Base-by-base conservation (phyloP, 2,888 invertebrate species). In the Drosophila percnosoma region DNA sequence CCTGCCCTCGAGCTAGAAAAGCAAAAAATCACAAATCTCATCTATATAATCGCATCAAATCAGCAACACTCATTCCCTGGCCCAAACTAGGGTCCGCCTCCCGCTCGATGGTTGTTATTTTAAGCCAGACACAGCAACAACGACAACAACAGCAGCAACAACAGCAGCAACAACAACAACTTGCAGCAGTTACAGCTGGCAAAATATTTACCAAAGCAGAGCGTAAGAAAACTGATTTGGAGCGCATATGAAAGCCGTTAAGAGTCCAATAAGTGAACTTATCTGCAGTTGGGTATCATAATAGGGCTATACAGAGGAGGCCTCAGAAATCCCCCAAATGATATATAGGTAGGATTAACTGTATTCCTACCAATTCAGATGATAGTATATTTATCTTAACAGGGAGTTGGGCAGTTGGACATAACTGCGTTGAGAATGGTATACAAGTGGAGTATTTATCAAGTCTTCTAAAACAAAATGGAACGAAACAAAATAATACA, bases 1-100 rank as follows among this genome's bases (percentile, higher is more conserved):
- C 86, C 88, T 76, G 68, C 62, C 72, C 69, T 60, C 69, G 58
- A 67, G 53, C 51, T 38, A 64, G 55, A 64, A 66, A 74, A 55
- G 61, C 48, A 40, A 60, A 58, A 59, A 66, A 66, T 52, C 62
- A 63, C 78, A 82, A 79, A 86, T 83, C 83, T 83, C 73, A 73
- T 83, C 78, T 73, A 86, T 77, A 75, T 88, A 84, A 89, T 88
- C 83, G 86, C 83, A 72, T 83, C 69, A 77, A 88, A 88, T 88
- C 83, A 82, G 62, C 74, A 63, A 58, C 71, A 66, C 68, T 67
- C 60, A 52, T 21, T 15, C 54, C 29, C 51, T 27, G 29, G n/a
- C n/a, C 33, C 10, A 54, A 42, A 36, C 61, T 63, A 61, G 57
- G 38, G 33, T 24, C 40, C 38, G 36, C 48, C 38, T 21, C 59